Evolutionary conservation across 2,888 invertebrate genomes (phyloP), one percentile per base, ranked within the genome.

Genomic region (Cheilosia soror): DNA sequence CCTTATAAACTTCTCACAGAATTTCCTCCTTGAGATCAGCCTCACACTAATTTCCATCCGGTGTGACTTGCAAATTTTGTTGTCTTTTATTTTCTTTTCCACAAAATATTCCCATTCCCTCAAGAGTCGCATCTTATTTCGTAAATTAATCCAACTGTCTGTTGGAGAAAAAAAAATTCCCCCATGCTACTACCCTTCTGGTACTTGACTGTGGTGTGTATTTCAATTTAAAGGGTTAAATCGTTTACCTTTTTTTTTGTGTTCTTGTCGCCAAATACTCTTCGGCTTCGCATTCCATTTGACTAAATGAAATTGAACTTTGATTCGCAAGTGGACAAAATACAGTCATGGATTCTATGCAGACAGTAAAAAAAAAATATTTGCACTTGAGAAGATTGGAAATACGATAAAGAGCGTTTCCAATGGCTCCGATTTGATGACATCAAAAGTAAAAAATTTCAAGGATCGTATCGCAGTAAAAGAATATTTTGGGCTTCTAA

Each of bases 191-290:
- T 33, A 57, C 57, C 57, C 57, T 20, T 57, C 33, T 5, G 4
- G 57, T 33, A 57, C 55, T 33, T 33, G 33, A 57, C 6, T 7
- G 9, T 57, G 57, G 57, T 37, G 57, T 57, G 57, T 57, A 33
- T 57, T 55, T 55, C 29, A n/a, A 31, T 57, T 15, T 33, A 15
- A 11, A 55, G 55, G 31, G 55, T 55, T 55, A 55, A 31, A n/a
- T 31, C 55, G 33, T 57, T 57, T 20, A 33, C 33, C 20, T 57
- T 33, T 33, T 33, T 57, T 20, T 33, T 2, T 4, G 3, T 42
- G n/a, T 44, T 44, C 6, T 15, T 44, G 44, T 44, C 44, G 44
- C 15, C 44, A 44, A 15, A 44, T 47, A 47, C 15, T 20, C 15
- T 47, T 47, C 20, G 47, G 7, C 15, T 47, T 47, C 20, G 47